Evolutionary conservation across 2,797 vertebrate genomes (phyloP).

Genomic region (Sebastes taczanowskii): DNA sequence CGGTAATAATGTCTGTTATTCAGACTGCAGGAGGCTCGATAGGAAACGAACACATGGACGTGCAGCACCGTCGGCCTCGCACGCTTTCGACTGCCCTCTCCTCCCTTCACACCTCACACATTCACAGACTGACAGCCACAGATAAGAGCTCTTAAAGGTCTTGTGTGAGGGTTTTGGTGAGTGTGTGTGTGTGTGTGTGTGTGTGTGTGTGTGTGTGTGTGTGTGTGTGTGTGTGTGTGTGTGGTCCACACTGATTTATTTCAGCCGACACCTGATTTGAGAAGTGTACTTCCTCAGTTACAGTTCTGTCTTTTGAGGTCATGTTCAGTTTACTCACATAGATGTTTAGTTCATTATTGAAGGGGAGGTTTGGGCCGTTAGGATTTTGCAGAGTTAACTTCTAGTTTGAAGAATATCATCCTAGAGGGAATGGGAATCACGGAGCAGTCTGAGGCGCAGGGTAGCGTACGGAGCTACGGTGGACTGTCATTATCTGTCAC

Average conservation of each 20-base stretch:
- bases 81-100: background rate
- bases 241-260: conserved; percentile 18
- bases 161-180: background rate
- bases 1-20: background rate
- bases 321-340: background rate
- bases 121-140: conserved; percentile 39
- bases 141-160: conserved; percentile 57
- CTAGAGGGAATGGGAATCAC: no score
- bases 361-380: no score
- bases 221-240: background rate
- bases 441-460: no score
- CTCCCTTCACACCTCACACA: conserved; percentile 32
- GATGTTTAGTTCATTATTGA: no score
- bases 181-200: conserved; percentile 2
- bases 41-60: background rate
- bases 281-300: conserved; percentile 20
- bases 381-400: no score
- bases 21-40: background rate
- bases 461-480: no score
- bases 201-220: background rate
- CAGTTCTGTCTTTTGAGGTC: background rate
- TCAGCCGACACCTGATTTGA: conserved; percentile 55
- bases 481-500: no score
- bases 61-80: background rate
- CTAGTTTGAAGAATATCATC: no score